Percentiles rank a stretch among this genome's conserved stretches.
Conservation (phyloP, 2,113 vertebrate species). For the Gracilinanus agilis region DNA sequence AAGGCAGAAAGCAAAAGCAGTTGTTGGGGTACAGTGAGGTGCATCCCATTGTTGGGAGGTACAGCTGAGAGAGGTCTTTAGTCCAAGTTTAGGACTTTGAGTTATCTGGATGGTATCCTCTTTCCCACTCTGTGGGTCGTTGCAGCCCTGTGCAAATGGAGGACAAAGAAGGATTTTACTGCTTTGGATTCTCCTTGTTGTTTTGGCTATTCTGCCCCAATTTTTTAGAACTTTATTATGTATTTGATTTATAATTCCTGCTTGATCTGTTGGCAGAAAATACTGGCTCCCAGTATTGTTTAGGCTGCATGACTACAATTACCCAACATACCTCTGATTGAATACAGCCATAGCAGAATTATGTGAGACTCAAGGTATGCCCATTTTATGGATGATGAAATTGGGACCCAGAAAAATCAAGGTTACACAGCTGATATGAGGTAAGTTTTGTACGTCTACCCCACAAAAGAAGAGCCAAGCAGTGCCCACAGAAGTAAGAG, state of each 20-base stretch:
- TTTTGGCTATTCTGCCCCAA: neutral
- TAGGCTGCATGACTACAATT: neutral
- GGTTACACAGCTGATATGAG: neutral
- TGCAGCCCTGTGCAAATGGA: neutral
- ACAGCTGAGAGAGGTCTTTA: neutral
- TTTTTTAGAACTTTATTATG: neutral
- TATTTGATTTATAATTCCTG: neutral
- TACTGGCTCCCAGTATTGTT: neutral
- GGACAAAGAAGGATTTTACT: neutral
- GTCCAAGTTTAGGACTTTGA: neutral
- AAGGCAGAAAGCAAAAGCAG: neutral
- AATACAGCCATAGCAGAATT: neutral
- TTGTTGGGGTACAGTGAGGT: neutral
- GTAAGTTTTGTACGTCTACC: neutral
- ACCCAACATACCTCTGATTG: neutral
- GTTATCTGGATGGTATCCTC: neutral
- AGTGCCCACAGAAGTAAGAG: neutral
- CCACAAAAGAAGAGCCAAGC: neutral
- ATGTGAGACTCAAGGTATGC: neutral
- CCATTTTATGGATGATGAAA: conserved; percentile 51
- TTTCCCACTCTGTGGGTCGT: neutral
- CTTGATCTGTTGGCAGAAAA: neutral
- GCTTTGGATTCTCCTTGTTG: neutral
- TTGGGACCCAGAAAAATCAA: conserved; percentile 26
- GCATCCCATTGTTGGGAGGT: neutral